Base-by-base conservation (phyloP, 2,797 vertebrate genomes). In the Threskiornis aethiopicus region DNA sequence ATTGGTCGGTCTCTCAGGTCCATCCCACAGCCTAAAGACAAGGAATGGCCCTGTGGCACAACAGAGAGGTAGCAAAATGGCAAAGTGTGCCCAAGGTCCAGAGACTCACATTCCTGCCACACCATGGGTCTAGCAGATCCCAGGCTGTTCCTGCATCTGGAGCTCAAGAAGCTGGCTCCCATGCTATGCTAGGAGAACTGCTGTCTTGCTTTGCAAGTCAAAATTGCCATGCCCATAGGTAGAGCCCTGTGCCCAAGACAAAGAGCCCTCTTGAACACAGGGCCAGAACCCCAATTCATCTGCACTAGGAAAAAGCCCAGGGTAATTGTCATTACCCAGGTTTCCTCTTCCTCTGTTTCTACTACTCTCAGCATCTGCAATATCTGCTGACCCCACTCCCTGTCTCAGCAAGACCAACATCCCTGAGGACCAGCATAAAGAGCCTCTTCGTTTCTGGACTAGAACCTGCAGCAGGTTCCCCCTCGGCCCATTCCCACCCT, bases 1-100 rank as follows among this genome's bases (percentile, higher is more conserved):
- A 41, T 5, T 5, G 4, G 17, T 19, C 3, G 0, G 29, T 62
- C 55, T 69, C 33, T 17, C 1, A 1, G 2, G 11, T 44, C n/a
- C 37, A 89, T 16, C 25, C 22, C 25, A 84, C 29, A 69, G 67
- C 37, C 42, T 52, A 33, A 57, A 57, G 44, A 58, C 28, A 77
- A 75, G 33, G 37, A 67, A 57, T 10, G 13, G 18, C 3, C 1
- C 19, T 61, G 20, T 18, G n/a, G 31, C 31, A 58, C 22, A 16
- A 54, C 29, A 71, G 7, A 39, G 18, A 11, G 14, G 24, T 4
- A 67, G 42, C n/a, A 75, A 67, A 80, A 62, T 10, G 26, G 13
- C 29, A 21, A 69, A 26, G 28, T 10, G 13, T 66, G 24, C 10
- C 54, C 37, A 67, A 31, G 15, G 35, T 49, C 33, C 33, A 57